Percentiles rank a stretch among this genome's conserved stretches.
Conservation (phyloP, 2,888 invertebrate genomes). For the Drosophila borealis region DNA sequence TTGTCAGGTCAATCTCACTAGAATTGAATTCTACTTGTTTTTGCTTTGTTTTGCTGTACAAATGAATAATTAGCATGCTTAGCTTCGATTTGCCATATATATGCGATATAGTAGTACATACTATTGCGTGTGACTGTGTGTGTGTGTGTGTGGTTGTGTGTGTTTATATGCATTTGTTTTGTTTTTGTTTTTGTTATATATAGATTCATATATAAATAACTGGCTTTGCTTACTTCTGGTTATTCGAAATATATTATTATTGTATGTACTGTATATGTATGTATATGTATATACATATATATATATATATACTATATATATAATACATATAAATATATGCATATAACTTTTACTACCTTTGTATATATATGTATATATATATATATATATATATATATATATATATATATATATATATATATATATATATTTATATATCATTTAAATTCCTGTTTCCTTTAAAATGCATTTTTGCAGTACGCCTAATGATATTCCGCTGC, state of each 20-base stretch:
- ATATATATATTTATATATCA: constrained; percentile 54
- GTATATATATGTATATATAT: constrained; percentile 55
- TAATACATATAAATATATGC: constrained; percentile 32
- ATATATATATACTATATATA: constrained; percentile 33
- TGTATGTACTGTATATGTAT: constrained; percentile 62
- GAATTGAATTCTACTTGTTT: constrained; percentile 42
- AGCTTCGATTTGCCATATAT: constrained; percentile 35
- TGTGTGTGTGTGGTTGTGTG: constrained; percentile 23
- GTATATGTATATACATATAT: constrained; percentile 44
- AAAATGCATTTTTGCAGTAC: constrained; percentile 77
- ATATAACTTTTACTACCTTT: constrained; percentile 52
- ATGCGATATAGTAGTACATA: constrained; percentile 33
- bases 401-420: constrained; percentile 53
- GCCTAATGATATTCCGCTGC: constrained; percentile 72
- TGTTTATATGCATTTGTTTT: constrained; percentile 36
- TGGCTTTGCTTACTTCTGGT: constrained; percentile 61
- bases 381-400: constrained; percentile 53
- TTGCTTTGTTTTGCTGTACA: constrained; percentile 51
- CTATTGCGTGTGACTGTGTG: constrained; percentile 6
- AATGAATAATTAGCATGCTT: constrained; percentile 38
- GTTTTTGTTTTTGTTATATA: constrained; percentile 35
- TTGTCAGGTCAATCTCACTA: constrained; percentile 44
- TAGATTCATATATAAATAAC: constrained; percentile 77
- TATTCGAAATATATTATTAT: constrained; percentile 62
- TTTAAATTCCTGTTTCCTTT: constrained; percentile 80